phyloP scores from a whole-genome alignment of 2,888 invertebrate species.

The Linnaemya vulpina region DNA sequence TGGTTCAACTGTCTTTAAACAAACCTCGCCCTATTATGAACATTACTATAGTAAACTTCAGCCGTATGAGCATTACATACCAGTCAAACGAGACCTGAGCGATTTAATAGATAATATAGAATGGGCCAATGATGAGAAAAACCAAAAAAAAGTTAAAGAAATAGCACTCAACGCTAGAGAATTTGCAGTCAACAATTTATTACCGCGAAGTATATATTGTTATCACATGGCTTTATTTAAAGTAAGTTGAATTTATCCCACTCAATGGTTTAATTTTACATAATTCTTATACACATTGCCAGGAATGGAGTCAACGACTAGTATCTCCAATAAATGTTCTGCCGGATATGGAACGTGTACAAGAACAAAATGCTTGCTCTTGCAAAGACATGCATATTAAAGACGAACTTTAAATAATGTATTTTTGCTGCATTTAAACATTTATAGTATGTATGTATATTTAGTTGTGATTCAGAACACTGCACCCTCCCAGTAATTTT shows the following conservation, averaged over 20 bases:
- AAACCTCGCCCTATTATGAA: constrained; percentile 96
- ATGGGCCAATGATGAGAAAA: constrained; percentile 91
- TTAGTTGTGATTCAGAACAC: constrained; percentile 27
- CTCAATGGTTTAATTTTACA: constrained; percentile 2
- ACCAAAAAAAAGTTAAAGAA: constrained; percentile 84
- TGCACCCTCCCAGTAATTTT: constrained; percentile 43
- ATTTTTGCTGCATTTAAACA: not conserved
- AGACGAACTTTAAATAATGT: constrained; percentile 79
- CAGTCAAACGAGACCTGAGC: constrained; percentile 90
- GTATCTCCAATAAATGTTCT: constrained; percentile 84
- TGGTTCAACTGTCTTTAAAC: constrained; percentile 94
- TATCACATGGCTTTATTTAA: constrained; percentile 90
- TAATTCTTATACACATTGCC: constrained; percentile 73
- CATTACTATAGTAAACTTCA: constrained; percentile 92
- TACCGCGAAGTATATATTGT: constrained; percentile 93
- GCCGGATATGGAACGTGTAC: constrained; percentile 87
- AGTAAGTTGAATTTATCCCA: constrained; percentile 80
- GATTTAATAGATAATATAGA: constrained; percentile 90
- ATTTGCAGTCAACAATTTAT: constrained; percentile 90
- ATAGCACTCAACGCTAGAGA: constrained; percentile 88
- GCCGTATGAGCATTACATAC: constrained; percentile 92
- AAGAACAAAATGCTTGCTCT: constrained; percentile 81
- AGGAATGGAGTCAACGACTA: constrained; percentile 90
- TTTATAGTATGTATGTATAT: constrained; percentile 19
- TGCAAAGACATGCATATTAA: constrained; percentile 76